Evolutionary conservation across 2,888 invertebrate species (phyloP), one percentile per base, ranked within the genome.

Genomic region (Zaprionus obscuricornis): DNA sequence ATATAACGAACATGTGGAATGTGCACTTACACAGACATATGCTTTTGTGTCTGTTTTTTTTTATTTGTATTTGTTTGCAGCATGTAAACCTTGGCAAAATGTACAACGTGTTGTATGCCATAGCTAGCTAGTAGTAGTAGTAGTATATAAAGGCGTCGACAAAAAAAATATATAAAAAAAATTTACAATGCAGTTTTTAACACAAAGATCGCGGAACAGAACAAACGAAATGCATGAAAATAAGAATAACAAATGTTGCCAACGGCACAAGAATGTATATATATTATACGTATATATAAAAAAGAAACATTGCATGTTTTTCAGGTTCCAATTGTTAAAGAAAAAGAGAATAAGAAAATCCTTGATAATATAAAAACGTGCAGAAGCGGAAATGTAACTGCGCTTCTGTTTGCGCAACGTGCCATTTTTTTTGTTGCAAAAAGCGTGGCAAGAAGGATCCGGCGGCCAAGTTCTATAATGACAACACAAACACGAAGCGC

Each of bases 181-280:
- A 50, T 47, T 26, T 50, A 63, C 60, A 66, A 50, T 55, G 31
- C 45, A 42, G 1, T 34, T 39, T 39, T 46, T 17, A 22, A 34
- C 5, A 37, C 17, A 50, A 52, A 17, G 14, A 66, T 36, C 52
- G 20, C 27, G 29, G 11, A 11, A 8, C 10, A 18, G 42, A 24
- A 37, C 10, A 24, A 33, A 37, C 24, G 27, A 52, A 11, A 27
- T 14, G 39, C 40, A 31, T n/a, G 4, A 50, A 56, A 37, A 76
- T 55, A 46, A 51, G 51, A 66, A 76, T 47, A 63, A 72, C 43
- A 74, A 74, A 72, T 72, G 46, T 75, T 75, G 37, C 49, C 22
- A 37, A 43, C 22, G 34, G 17, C 3, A 11, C 16, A 45, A 33
- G 26, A 52, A 14, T n/a, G n/a, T n/a, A n/a, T n/a, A n/a, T n/a